Percentiles rank a stretch among this genome's conserved stretches.
Conservation (phyloP, 2,113 vertebrate species). For the Myotis davidii region DNA sequence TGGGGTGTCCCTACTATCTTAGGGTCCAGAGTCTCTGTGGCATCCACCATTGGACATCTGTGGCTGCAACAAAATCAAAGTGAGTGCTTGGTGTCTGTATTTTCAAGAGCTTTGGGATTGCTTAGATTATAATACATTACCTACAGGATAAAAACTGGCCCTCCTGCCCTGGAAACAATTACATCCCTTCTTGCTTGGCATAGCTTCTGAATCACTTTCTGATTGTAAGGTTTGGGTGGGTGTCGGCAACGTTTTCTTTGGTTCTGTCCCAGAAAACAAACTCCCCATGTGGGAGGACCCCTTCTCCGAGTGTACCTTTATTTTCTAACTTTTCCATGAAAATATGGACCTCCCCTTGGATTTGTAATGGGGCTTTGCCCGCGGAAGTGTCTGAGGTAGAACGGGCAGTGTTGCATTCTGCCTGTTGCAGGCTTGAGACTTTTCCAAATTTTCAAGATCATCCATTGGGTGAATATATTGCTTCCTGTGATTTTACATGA, state of each 20-base stretch:
- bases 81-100: no score
- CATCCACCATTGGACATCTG: accelerated
- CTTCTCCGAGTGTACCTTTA: accelerated
- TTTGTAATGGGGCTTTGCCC: no score
- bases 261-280: background rate
- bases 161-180: accelerated
- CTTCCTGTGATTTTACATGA: background rate
- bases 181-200: background rate
- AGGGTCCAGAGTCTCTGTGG: background rate
- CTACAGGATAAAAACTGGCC: no score
- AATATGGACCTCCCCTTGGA: no score
- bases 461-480: background rate
- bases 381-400: no score
- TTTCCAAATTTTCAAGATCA: background rate
- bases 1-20: background rate
- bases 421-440: no score
- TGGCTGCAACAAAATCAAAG: background rate
- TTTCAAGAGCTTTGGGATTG: background rate
- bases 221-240: background rate
- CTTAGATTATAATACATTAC: background rate
- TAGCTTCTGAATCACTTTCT: background rate
- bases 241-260: background rate
- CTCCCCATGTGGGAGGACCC: background rate
- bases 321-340: background rate
- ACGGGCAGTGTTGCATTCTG: no score